Evolutionary conservation across 2,888 invertebrate species (phyloP).

Genomic region (Eupithecia centaureata): DNA sequence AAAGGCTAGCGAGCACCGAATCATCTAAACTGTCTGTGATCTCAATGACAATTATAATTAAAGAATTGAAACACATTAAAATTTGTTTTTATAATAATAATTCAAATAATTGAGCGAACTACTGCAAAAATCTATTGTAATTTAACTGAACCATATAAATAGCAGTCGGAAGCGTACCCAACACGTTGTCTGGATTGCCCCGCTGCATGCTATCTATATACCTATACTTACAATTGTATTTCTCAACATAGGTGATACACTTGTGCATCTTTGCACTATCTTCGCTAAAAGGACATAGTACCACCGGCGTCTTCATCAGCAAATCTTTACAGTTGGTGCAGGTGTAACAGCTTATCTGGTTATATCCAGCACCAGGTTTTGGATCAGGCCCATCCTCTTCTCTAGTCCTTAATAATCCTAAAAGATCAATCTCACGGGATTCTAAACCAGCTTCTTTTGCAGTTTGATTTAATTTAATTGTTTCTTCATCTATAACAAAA

Average conservation of each 20-base stretch:
- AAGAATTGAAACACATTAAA: no score
- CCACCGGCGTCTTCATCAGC: neutral
- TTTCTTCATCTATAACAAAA: neutral
- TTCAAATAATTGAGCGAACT: no score
- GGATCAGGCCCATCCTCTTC: neutral
- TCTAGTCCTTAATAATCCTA: neutral
- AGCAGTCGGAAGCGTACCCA: no score
- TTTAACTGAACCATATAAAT: no score
- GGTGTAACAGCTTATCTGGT: neutral
- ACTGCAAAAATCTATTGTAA: no score
- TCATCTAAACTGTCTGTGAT: no score
- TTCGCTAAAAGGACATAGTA: neutral
- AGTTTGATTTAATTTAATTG: neutral
- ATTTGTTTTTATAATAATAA: no score
- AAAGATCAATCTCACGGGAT: neutral
- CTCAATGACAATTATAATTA: no score
- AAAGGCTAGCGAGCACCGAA: no score
- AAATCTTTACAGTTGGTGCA: neutral
- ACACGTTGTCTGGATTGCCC: no score
- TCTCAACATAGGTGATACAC: neutral
- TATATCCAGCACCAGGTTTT: neutral
- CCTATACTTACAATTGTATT: constrained; percentile 8
- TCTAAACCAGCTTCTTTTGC: neutral
- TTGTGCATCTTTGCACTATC: neutral
- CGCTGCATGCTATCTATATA: no score